These are phyloP conservation scores for Vicugna pacos DNA, from an alignment of 2,113 vertebrate species.

Conservation along the genomic window DNA sequence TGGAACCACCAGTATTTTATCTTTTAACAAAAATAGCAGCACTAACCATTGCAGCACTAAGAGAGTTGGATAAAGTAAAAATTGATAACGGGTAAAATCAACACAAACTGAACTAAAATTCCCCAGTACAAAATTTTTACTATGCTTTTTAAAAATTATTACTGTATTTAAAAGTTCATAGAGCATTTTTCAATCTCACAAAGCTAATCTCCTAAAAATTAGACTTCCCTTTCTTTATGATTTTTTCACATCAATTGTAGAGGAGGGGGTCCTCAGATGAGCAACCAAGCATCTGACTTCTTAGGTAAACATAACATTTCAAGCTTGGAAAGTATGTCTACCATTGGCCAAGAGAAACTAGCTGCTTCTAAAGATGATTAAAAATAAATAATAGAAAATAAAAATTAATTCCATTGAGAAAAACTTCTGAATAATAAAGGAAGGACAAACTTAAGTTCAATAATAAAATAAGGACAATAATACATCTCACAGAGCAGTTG, in stretches of 20 bases:
- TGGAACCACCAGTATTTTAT: background rate
- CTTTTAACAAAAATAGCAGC: conserved; percentile 30
- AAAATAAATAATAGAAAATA: conserved; percentile 1
- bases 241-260: background rate
- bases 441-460: background rate
- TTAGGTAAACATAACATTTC: conserved; percentile 9
- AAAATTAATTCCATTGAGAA: background rate
- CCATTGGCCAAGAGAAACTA: background rate
- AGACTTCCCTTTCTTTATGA: background rate
- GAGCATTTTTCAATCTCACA: conserved; percentile 33
- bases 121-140: background rate
- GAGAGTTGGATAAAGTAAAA: conserved; percentile 3
- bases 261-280: background rate
- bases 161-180: conserved; percentile 45
- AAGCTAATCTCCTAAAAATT: background rate
- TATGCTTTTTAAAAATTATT: background rate
- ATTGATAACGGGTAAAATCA: background rate
- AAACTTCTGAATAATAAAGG: background rate
- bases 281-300: background rate
- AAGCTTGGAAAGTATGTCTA: background rate
- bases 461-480: background rate
- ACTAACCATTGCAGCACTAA: background rate
- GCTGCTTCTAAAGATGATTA: background rate
- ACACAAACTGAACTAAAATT: background rate
- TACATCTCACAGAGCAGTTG: background rate